A percentile compares a stretch with the other conserved stretches of the same genome.
phyloP scores from a whole-genome alignment of 1,140 invertebrate genomes.

The Psix sp. region DNA sequence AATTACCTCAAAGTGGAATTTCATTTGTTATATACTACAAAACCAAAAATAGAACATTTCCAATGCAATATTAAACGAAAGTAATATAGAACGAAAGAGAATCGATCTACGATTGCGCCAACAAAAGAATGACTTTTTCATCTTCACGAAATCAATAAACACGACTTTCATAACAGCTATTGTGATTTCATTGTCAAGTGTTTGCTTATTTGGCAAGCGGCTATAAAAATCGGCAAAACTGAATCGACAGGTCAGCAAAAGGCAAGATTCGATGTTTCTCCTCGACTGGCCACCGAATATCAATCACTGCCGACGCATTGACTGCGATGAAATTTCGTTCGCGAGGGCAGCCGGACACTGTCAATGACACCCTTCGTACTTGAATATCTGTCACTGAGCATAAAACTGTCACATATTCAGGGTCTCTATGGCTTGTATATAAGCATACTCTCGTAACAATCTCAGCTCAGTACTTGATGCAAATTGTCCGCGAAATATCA shows the following conservation, averaged over 20 bases:
- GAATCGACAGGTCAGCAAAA: background rate
- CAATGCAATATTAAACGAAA: too few relatives aligned
- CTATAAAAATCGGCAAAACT: background rate
- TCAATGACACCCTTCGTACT: conserved; percentile 64
- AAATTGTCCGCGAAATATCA: conserved; percentile 1
- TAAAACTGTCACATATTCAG: conserved; percentile 62
- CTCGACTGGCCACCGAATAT: conserved; percentile 10
- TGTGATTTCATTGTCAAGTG: background rate
- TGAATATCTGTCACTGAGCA: conserved; percentile 62
- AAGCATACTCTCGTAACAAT: conserved; percentile 48
- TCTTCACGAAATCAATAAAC: background rate
- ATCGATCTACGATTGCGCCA: too few relatives aligned
- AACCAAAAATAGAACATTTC: too few relatives aligned
- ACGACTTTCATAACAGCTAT: background rate
- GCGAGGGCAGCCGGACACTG: conserved; percentile 34
- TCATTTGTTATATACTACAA: too few relatives aligned
- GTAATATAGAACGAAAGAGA: too few relatives aligned
- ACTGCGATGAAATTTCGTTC: conserved; percentile 25
- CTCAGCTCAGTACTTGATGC: conserved; percentile 29
- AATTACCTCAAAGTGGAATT: too few relatives aligned
- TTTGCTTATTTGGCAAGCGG: background rate
- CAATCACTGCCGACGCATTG: conserved; percentile 17
- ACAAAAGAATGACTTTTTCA: background rate
- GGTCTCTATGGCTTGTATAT: conserved; percentile 57
- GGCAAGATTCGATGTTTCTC: background rate